Base-by-base conservation (phyloP, 2,888 invertebrate species). In the Caenorhabditis sinica region DNA sequence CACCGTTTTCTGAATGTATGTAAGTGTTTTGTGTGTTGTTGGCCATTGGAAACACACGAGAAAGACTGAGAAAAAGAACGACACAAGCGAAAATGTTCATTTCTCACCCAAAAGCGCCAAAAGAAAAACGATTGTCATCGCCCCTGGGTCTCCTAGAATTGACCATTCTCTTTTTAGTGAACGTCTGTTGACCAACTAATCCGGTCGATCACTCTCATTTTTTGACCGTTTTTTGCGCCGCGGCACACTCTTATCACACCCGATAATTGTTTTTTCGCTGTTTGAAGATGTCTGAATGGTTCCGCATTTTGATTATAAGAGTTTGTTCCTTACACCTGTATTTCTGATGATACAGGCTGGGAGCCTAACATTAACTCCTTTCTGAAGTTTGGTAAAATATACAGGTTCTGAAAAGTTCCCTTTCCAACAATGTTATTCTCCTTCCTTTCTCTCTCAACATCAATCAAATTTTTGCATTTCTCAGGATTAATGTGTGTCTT, bases 51-150 rank as follows among this genome's bases (percentile, higher is more conserved):
- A 74, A 74, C 40, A 51, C 28, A 74, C 20, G 49, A 49, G 56
- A 65, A 45, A 73, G 63, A 65, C n/a, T 20, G 60, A 69, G 60
- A 53, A 69, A 65, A 63, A 25, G 63, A 74, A 73, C 73, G 60
- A 73, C 45, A 65, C 66, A 58, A 65, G 53, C 43, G 65, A 65
- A 53, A 71, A 71, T 61, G 79, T 79, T 79, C 79, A 72, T 65
- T 79, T 79, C 72, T 79, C 71, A 71, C 71, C 79, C 61, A 79
- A 79, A 79, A 79, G 71, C 79, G 71, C 72, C 72, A 49, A 5
- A 20, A 71, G 72, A 77, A 71, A 72, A 65, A 65, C 79, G 79
- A 65, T 79, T 79, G 79, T 72, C 79, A 79, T 58, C 79, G 63
- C 72, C 79, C 72, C 79, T 79, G 65, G 17, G 69, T 43, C 71